A percentile compares a stretch with the other conserved stretches of the same genome.
Conservation (phyloP, 2,797 vertebrate species). For the Sebastes dallii region DNA sequence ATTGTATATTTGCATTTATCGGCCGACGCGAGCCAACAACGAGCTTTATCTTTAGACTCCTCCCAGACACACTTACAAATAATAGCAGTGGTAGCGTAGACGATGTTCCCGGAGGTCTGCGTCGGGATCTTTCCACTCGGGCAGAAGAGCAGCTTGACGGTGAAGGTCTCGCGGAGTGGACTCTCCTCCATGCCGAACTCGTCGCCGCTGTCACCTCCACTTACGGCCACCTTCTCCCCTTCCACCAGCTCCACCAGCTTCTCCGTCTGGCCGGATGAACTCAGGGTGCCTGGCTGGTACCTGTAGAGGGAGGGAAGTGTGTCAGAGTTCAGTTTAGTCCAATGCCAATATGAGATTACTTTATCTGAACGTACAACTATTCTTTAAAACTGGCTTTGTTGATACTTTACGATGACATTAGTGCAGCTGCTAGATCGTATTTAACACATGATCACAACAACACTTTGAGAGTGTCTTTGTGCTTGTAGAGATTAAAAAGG, state of each 20-base stretch:
- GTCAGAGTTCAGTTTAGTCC: not conserved
- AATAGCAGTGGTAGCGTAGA: constrained; percentile 85
- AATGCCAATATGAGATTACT: not conserved
- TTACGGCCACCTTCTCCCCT: constrained; percentile 81
- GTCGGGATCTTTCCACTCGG: constrained; percentile 83
- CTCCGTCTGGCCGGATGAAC: constrained; percentile 78
- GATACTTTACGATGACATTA: not conserved
- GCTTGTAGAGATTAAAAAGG: not conserved
- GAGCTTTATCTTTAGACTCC: not conserved
- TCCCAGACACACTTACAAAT: constrained; percentile 84
- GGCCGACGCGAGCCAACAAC: not conserved
- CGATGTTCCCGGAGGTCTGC: constrained; percentile 84
- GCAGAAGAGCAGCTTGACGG: constrained; percentile 76
- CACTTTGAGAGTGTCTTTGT: not conserved
- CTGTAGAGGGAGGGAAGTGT: constrained; percentile 61
- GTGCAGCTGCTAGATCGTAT: not conserved
- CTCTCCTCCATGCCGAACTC: constrained; percentile 66
- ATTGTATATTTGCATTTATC: not conserved
- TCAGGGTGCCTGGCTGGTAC: constrained; percentile 87
- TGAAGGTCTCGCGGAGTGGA: constrained; percentile 74
- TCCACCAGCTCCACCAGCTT: constrained; percentile 87
- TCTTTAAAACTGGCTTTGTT: not conserved
- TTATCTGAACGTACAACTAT: not conserved
- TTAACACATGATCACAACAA: not conserved
- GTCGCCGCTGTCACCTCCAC: constrained; percentile 72